Evolutionary conservation across 1,140 invertebrate genomes (phyloP), one percentile per base, ranked within the genome.

Genomic region (Leptinotarsa undecemlineata): DNA sequence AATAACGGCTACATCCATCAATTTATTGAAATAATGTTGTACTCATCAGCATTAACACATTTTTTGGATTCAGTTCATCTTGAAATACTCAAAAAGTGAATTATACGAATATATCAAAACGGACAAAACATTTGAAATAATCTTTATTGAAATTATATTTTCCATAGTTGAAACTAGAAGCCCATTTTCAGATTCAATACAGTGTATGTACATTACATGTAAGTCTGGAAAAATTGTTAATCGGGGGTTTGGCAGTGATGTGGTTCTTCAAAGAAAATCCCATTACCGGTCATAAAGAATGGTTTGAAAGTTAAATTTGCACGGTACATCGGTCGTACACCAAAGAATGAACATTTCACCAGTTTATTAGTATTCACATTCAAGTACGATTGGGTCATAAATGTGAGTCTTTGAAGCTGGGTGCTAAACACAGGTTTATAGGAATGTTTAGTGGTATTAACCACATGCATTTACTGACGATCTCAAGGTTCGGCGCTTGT

Each of bases 391-490:
- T 19, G 51, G 51, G n/a, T 15, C 51, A 57, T 57, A 57, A 57
- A 57, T 42, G 51, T 57, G 51, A 57, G 51, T 57, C 51, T 57
- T 57, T 57, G 51, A 57, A 17, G 51, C 51, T 57, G 13, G 51
- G n/a, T 57, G n/a, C 51, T 57, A 17, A 57, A 57, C 51, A 57
- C 51, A 57, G 51, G 51, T 57, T 42, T 57, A 57, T 57, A 57
- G 17, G 51, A 57, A 57, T 19, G 14, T 57, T 57, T 19, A 57
- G n/a, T n/a, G 51, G 51, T 57, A 17, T 15, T 57, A 42, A 42
- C 8, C 33, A 42, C 33, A 42, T 57, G 51, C 51, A 57, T 57
- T 57, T 57, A 57, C 51, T 15, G 17, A 4, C 15, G n/a, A 57
- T 57, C 51, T 57, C 51, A 57, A 19, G 51, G 51, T 57, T 57